Base-by-base conservation (phyloP, 2,888 invertebrate species). In the Pandemis cinnamomeana region DNA sequence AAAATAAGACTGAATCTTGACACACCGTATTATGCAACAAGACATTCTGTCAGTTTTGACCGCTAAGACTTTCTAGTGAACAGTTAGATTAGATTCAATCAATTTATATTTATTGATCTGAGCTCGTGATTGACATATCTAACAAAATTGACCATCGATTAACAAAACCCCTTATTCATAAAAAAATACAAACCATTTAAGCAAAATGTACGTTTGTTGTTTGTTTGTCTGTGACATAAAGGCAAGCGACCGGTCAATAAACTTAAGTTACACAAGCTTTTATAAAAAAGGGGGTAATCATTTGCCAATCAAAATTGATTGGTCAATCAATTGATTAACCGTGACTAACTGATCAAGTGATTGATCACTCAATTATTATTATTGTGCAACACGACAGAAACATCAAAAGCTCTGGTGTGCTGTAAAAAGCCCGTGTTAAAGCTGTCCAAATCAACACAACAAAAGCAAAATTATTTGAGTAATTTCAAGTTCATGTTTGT, bases 321-420 rank as follows among this genome's bases (percentile, higher is more conserved):
- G 7, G 8, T 55, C 55, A 55, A 7, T 55, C n/a, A n/a, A 53
- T n/a, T 6, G n/a, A n/a, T 15, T 55, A 20, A 20, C 7, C 7
- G 20, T 20, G 13, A 15, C 3, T 20, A 20, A 55, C 20, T 20
- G 15, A 15, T 55, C 20, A 55, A 20, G 15, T 55, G 53, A 15
- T 53, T 55, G 8, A 20, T 7, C 8, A 13, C 8, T 48, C 53
- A 8, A 55, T 55, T n/a, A 8, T 7, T 8, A 20, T 15, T 20
- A 15, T 13, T 55, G 55, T 55, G 55, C 20, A 51, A n/a, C 51
- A n/a, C 51, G 55, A 55, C 55, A 55, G 55, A 53, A n/a, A 55
- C 55, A 62, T 62, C 20, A 67, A 72, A 72, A 72, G 72, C 72
- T 20, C 7, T 36, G 27, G 27, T 46, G 72, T 62, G 62, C 62